Conservation (phyloP, 2,113 vertebrate species). For the Ophiodon elongatus region DNA sequence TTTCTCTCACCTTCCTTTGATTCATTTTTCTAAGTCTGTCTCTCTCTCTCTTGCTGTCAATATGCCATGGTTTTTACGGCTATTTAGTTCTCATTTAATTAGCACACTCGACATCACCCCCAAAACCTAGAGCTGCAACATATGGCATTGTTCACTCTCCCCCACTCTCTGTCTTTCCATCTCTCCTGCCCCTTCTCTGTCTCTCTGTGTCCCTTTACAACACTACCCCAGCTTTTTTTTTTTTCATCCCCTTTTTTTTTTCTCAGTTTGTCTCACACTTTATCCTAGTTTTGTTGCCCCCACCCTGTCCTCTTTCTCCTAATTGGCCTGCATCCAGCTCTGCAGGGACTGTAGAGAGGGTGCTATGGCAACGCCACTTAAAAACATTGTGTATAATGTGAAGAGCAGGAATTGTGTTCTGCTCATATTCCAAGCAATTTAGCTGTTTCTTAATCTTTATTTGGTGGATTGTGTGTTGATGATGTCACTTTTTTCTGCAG, state of each 20-base stretch:
- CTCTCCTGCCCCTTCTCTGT: background rate
- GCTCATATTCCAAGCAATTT: slow-evolving; percentile 4
- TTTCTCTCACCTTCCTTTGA: background rate
- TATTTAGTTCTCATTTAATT: slow-evolving; percentile 72
- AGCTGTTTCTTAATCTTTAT: slow-evolving; percentile 4
- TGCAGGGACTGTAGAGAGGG: slow-evolving; percentile 30
- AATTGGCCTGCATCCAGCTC: slow-evolving; percentile 36
- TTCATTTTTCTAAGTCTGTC: background rate
- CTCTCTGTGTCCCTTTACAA: background rate
- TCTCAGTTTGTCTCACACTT: slow-evolving; percentile 15
- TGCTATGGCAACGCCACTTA: background rate
- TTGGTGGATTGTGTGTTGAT: slow-evolving; percentile 8
- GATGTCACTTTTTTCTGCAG: slow-evolving; percentile 46
- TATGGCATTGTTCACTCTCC: slow-evolving; percentile 49
- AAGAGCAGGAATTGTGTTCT: background rate
- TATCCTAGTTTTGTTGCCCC: background rate
- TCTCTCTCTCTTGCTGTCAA: slow-evolving; percentile 33
- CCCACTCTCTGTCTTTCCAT: background rate
- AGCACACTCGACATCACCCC: slow-evolving; percentile 54
- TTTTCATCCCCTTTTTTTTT: background rate
- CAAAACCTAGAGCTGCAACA: slow-evolving; percentile 58
- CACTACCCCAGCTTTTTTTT: background rate
- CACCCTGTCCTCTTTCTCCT: background rate
- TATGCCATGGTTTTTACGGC: slow-evolving; percentile 40
- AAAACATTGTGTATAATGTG: background rate